A percentile compares a stretch with the other conserved stretches of the same genome.
phyloP scores from a whole-genome alignment of 2,888 invertebrate species.

The Parnassius orleans region DNA sequence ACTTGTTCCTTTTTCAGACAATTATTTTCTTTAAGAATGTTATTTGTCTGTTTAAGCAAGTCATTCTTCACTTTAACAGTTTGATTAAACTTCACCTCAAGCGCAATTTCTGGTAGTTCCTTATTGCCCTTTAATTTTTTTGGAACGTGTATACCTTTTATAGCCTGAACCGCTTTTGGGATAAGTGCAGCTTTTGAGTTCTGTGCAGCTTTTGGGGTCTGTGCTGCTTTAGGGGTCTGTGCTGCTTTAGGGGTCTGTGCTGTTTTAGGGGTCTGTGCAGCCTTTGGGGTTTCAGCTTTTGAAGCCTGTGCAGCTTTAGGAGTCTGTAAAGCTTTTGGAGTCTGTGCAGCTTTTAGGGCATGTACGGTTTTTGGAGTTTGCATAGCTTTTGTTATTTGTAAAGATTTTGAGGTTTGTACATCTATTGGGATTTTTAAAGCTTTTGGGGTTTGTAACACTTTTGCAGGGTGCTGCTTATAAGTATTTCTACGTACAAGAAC shows the following conservation, averaged over 20 bases:
- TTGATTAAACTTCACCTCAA: background rate
- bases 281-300: background rate
- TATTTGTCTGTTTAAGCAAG: conserved; percentile 33
- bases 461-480: conserved; percentile 57
- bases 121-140: conserved; percentile 42
- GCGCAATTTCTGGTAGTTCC: conserved; percentile 26
- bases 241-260: background rate
- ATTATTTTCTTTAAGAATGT: conserved; percentile 63
- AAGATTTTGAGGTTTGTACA: background rate
- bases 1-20: conserved; percentile 34
- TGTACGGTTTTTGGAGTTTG: background rate
- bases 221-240: background rate
- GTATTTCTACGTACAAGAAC: conserved; percentile 58
- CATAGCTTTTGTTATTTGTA: background rate
- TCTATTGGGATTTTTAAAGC: background rate
- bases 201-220: background rate
- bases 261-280: background rate
- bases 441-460: conserved; percentile 35
- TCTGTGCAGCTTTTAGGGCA: background rate
- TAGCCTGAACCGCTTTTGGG: background rate
- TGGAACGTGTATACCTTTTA: conserved; percentile 34
- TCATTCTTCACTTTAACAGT: background rate
- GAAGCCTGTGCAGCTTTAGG: conserved; percentile 5
- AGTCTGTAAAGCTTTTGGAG: background rate
- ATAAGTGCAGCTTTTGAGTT: background rate